Base-by-base conservation (phyloP, 2,888 invertebrate genomes). In the Drosophila affinis region DNA sequence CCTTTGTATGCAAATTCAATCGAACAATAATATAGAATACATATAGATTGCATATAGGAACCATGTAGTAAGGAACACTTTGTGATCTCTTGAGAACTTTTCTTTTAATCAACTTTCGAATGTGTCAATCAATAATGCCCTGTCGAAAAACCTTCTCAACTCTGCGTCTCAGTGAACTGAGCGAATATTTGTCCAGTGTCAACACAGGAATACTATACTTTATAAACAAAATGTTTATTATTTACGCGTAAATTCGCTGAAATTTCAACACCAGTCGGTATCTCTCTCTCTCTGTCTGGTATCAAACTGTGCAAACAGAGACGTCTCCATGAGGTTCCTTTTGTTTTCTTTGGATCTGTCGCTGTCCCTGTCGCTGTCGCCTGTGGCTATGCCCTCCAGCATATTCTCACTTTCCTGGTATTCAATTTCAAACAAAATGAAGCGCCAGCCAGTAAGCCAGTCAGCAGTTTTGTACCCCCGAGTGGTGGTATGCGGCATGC, bases 1-100 rank as follows among this genome's bases (percentile, higher is more conserved):
- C 78, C 87, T 81, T 74, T 87, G 77, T 82, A 85, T 82, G 82
- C 69, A 73, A 82, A 82, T 87, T 48, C 3, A 32, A 51, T 21
- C 21, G 10, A 27, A 52, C 39, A 72, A 55, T 24, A 5, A 34
- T 34, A 5, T 34, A 2, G 2, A 9, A 7, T 2, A 21, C 3
- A 21, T 21, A 21, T 21, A 18, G 18, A 18, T 18, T 21, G 3
- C 9, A 7, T 27, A 27, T 27, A 9, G 27, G 27, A 27, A 9
- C 27, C 24, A 24, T 5, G n/a, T n/a, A 5, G 24, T 4, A 24
- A 39, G 29, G 17, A 27, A 27, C 27, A 39, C 4, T 32, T 24
- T 24, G 24, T 24, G 24, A 0, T 47, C 24, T 27, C 39, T n/a
- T 7, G 48, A 58, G 44, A 53, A 52, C 39, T 47, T 59, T 68